A percentile compares a stretch with the other conserved stretches of the same genome.
Conservation (phyloP, 2,113 vertebrate species). For the Blennius ocellaris region DNA sequence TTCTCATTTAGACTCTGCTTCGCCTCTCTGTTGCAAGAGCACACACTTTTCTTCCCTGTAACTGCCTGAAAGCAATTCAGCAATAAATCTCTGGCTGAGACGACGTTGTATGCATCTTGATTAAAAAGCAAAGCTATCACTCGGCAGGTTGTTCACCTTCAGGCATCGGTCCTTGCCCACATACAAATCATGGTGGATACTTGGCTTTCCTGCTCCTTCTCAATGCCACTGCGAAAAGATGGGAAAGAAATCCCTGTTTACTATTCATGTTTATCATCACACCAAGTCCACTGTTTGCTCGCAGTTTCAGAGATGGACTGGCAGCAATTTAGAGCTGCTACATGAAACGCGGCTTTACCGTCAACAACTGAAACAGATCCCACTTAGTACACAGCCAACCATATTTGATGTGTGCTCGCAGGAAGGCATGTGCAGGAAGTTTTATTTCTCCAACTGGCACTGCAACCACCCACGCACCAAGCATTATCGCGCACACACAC, state of each 20-base stretch:
- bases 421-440: constrained; percentile 27
- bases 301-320: constrained; percentile 73
- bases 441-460: constrained; percentile 37
- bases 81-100: constrained; percentile 43
- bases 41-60: constrained; percentile 27
- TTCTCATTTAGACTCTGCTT: neutral
- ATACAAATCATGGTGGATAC: constrained; percentile 40
- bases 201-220: constrained; percentile 18
- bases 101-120: constrained; percentile 39
- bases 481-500: constrained; percentile 36
- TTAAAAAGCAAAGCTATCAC: constrained; percentile 52
- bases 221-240: constrained; percentile 20
- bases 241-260: constrained; percentile 54
- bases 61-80: constrained; percentile 42
- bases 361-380: constrained; percentile 74
- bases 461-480: constrained; percentile 61
- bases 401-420: constrained; percentile 45
- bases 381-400: constrained; percentile 67
- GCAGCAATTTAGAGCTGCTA: constrained; percentile 69
- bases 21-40: neutral
- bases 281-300: constrained; percentile 72
- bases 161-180: constrained; percentile 37
- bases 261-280: constrained; percentile 80
- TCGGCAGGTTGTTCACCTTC: constrained; percentile 48
- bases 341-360: constrained; percentile 69